These are phyloP conservation scores for Sebastes dallii DNA, from an alignment of 2,797 vertebrate species.

Conservation along the genomic window DNA sequence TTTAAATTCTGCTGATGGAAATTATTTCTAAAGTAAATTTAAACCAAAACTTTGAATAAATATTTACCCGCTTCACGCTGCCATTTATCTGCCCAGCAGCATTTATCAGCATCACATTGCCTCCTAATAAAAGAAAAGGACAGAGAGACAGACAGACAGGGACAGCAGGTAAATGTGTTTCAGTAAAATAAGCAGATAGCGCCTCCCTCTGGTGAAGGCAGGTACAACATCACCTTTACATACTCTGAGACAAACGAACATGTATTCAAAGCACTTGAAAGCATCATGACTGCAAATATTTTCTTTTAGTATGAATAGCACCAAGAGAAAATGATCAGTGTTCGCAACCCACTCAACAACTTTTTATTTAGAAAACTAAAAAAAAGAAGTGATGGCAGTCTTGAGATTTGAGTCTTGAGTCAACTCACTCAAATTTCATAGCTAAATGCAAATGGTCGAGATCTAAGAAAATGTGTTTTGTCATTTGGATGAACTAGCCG, in stretches of 20 bases:
- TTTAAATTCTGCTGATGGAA: background rate
- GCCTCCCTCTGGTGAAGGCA: conserved; percentile 34
- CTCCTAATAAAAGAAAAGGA: conserved; percentile 20
- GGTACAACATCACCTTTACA: background rate
- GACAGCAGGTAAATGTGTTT: background rate
- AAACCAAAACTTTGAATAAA: background rate
- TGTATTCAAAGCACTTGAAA: background rate
- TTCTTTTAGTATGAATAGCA: background rate
- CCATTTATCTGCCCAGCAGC: conserved; percentile 68
- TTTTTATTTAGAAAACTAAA: too few relatives aligned
- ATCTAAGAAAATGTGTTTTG: too few relatives aligned
- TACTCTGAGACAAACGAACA: rapidly evolving
- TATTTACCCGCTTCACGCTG: conserved; percentile 51
- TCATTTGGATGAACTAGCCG: too few relatives aligned
- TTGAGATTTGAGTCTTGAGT: too few relatives aligned
- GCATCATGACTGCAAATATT: background rate
- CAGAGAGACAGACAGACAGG: conserved; percentile 9
- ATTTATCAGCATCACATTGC: conserved; percentile 52
- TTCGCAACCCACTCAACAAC: too few relatives aligned
- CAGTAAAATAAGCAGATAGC: conserved; percentile 14
- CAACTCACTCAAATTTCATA: too few relatives aligned
- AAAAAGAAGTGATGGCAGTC: too few relatives aligned
- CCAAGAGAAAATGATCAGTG: background rate
- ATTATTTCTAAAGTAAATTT: background rate
- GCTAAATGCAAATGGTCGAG: too few relatives aligned